Base-by-base conservation (phyloP, 2,113 vertebrate species). In the Lophochroa leadbeateri region DNA sequence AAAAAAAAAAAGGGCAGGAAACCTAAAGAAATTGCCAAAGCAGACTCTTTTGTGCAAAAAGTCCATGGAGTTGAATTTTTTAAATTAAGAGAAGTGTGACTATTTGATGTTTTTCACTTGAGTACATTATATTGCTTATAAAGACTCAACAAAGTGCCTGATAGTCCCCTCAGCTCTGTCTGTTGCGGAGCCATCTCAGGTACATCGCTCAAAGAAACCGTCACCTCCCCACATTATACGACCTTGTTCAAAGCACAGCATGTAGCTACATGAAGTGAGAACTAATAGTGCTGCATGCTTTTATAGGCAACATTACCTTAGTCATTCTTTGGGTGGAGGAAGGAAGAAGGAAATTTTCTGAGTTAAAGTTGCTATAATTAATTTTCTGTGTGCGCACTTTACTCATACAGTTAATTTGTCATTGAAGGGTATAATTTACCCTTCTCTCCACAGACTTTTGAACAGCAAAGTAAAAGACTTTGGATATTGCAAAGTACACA, bases 381-480 rank as follows among this genome's bases (percentile, higher is more conserved):
- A 61, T 92, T 89, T 91, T 69, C 78, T 31, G 35, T 10, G 20
- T 6, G 39, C 33, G 57, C 61, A 43, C 82, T 88, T 88, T 41
- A 44, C 47, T 35, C 64, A 16, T n/a, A 15, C 53, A 79, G 60
- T 43, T 72, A 2, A 68, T 86, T 93, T 82, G 49, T 71, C 65
- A 31, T 23, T 25, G 74, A 61, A 69, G 70, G 70, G 29, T 77
- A 57, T 89, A 13, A 86, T 94, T 92, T 61, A 23, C 80, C 95
- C 88, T 44, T 50, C 76, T 69, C 69, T 86, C 47, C 65, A 18
- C 80, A 55, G 88, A 25, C 11, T 79, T 84, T 23, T 52, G 47
- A 78, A 79, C 64, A 88, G 82, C 64, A 64, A 20, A 49, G 43
- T 7, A 23, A 88, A 67, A 93, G 55, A n/a, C 55, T 39, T 31